Evolutionary conservation across 2,888 invertebrate genomes (phyloP).

Genomic region (Machimus rusticus): DNA sequence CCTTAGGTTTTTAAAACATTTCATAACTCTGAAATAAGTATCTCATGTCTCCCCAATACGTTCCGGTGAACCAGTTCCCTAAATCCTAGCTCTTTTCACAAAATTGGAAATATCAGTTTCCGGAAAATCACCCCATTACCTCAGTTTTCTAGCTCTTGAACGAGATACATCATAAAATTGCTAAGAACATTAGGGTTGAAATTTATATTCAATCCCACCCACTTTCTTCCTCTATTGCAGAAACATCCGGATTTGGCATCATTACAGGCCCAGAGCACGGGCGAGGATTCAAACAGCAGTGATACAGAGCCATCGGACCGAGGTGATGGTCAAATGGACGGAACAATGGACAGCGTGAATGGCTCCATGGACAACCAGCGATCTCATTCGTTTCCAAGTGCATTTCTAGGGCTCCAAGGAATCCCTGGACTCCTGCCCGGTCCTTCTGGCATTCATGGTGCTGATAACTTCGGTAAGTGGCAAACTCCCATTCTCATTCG

Average conservation of each 20-base stretch:
- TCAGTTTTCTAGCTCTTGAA: neutral
- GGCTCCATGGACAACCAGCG: slow-evolving; percentile 71
- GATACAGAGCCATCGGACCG: slow-evolving; percentile 80
- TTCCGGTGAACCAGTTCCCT: neutral
- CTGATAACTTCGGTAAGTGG: slow-evolving; percentile 83
- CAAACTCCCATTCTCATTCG: neutral
- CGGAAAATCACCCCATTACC: neutral
- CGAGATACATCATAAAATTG: neutral
- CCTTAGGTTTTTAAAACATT: neutral
- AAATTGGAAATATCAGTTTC: neutral
- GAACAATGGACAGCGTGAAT: slow-evolving; percentile 70
- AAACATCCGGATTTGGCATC: slow-evolving; percentile 68
- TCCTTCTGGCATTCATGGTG: slow-evolving; percentile 82
- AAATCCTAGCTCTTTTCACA: neutral
- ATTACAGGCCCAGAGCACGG: slow-evolving; percentile 73
- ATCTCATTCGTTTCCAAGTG: slow-evolving; percentile 79
- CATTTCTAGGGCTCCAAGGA: slow-evolving; percentile 81
- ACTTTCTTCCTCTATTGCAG: slow-evolving; percentile 46
- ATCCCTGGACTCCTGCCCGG: slow-evolving; percentile 83
- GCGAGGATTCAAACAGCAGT: slow-evolving; percentile 85
- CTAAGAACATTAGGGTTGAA: neutral
- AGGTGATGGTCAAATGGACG: slow-evolving; percentile 70
- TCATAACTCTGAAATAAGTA: neutral
- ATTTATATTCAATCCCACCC: neutral
- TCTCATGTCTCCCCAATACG: neutral